A percentile compares a stretch with the other conserved stretches of the same genome.
Evolutionary conservation across 1,140 invertebrate species (phyloP).

Genomic region (Macrobrachium rosenbergii): DNA sequence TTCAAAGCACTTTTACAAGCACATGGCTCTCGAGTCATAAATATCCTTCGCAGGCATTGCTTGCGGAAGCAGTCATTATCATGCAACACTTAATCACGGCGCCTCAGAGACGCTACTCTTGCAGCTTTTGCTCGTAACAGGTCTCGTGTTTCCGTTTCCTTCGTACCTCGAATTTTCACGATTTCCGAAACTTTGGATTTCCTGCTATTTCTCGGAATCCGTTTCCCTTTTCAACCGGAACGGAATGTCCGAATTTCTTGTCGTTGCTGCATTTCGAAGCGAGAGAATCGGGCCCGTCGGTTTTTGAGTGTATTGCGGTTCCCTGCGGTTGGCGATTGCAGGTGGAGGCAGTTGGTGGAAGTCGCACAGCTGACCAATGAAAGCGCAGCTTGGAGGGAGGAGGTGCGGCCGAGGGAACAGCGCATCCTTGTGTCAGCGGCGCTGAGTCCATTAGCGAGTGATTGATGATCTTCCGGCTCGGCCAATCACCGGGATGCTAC

Average conservation of each 20-base stretch:
- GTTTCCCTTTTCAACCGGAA: no score
- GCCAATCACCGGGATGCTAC: conserved; percentile 29
- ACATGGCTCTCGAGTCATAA: no score
- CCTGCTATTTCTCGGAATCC: no score
- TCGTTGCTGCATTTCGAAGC: background rate
- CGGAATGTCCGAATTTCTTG: background rate
- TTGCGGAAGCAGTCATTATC: no score
- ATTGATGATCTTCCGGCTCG: conserved; percentile 46
- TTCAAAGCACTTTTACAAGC: no score
- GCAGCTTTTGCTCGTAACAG: no score
- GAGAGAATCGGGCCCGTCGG: background rate
- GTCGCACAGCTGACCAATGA: background rate
- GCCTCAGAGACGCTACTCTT: no score
- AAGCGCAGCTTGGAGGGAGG: conserved; percentile 24
- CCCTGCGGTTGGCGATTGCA: background rate
- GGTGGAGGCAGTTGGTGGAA: conserved; percentile 28
- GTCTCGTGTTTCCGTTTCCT: no score
- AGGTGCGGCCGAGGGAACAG: conserved; percentile 40
- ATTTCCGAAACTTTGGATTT: no score
- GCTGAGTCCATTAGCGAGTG: conserved; percentile 49
- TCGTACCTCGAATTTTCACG: no score
- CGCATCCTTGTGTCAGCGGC: conserved; percentile 35
- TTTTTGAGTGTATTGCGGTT: background rate
- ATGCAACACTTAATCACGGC: no score
- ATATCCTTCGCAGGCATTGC: no score